Evolutionary conservation across 2,797 vertebrate species (phyloP).

Genomic region (Euphonia xanthogaster): DNA sequence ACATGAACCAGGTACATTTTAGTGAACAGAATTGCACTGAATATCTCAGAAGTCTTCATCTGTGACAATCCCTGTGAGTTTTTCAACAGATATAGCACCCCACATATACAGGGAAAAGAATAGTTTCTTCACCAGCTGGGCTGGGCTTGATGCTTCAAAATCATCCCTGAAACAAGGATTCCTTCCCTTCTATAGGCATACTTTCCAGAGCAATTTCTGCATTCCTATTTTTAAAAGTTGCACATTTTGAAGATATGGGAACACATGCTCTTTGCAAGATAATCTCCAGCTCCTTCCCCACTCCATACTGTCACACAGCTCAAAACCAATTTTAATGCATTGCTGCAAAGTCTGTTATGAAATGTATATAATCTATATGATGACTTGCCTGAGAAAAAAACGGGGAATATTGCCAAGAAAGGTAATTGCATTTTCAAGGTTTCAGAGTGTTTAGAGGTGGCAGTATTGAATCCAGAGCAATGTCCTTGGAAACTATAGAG

Average conservation of each 20-base stretch:
- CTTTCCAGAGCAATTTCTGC: not conserved
- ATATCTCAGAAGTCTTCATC: not conserved
- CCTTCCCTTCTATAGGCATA: not conserved
- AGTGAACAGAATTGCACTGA: not conserved
- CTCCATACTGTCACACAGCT: not conserved
- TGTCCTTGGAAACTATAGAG: not conserved
- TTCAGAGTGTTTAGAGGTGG: not conserved
- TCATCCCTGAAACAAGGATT: not conserved
- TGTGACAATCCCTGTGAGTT: not conserved
- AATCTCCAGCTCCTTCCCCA: not conserved
- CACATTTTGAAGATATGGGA: not conserved
- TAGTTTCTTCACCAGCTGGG: not conserved
- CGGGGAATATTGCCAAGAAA: not conserved
- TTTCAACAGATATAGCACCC: not conserved
- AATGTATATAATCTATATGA: not conserved
- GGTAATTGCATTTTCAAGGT: not conserved
- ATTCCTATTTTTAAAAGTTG: conserved; percentile 29
- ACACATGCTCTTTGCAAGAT: not conserved
- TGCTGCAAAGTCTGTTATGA: not conserved
- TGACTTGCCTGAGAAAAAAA: not conserved
- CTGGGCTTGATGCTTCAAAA: not conserved
- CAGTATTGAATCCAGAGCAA: not conserved
- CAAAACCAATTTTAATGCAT: not conserved
- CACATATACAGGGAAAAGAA: not conserved
- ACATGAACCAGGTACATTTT: not conserved